A percentile compares a stretch with the other conserved stretches of the same genome.
Evolutionary conservation across 2,113 vertebrate species (phyloP).

Genomic region (Reinhardtius hippoglossoides): DNA sequence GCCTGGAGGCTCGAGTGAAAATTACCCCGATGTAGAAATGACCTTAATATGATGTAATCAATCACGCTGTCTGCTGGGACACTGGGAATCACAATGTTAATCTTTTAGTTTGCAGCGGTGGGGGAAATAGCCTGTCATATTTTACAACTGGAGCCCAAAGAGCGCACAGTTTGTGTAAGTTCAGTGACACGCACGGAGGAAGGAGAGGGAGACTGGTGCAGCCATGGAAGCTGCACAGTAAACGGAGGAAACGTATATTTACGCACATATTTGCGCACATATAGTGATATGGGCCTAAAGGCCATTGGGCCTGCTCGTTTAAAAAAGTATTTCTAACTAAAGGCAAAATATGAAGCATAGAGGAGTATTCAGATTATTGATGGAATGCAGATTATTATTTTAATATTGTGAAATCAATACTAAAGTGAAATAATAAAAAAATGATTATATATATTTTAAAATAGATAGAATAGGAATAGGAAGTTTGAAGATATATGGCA

Average conservation of each 20-base stretch:
- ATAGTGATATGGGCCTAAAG: slow-evolving; percentile 11
- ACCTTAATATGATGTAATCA: slow-evolving; percentile 84
- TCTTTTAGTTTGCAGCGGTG: slow-evolving; percentile 72
- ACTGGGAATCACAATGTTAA: slow-evolving; percentile 81
- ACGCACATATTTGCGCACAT: not conserved
- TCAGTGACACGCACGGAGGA: not conserved
- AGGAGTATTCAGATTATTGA: not conserved
- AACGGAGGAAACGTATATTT: not conserved
- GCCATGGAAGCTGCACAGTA: no score
- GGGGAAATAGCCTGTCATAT: slow-evolving; percentile 61
- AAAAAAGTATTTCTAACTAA: no score
- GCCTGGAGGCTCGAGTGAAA: slow-evolving; percentile 78
- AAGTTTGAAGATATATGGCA: not conserved
- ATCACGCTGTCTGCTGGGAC: slow-evolving; percentile 84
- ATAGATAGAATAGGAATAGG: not conserved
- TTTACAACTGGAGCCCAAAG: slow-evolving; percentile 40
- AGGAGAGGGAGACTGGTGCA: not conserved
- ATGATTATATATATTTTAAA: no score
- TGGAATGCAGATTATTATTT: not conserved
- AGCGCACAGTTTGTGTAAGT: slow-evolving; percentile 13
- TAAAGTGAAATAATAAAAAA: not conserved
- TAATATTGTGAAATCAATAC: not conserved
- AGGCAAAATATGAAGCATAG: no score
- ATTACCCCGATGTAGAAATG: slow-evolving; percentile 80
- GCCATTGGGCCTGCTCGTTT: slow-evolving; percentile 30